Evolutionary conservation across 2,797 vertebrate species (phyloP).

Genomic region (Parauchenoglanis ngamensis): DNA sequence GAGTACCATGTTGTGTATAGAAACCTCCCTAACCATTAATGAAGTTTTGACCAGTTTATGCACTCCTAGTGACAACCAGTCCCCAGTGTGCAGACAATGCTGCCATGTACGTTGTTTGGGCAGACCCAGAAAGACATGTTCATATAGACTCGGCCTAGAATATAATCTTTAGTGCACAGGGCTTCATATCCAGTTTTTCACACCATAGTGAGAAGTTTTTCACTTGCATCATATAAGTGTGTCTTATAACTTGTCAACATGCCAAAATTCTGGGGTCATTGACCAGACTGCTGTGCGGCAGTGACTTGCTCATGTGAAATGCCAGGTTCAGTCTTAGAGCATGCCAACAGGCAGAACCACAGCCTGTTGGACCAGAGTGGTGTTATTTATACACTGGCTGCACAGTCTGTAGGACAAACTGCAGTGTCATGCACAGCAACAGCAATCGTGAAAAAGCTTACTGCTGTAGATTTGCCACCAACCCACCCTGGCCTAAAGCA

Average conservation of each 20-base stretch:
- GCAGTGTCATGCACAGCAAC: background rate
- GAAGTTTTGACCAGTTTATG: background rate
- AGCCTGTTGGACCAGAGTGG: background rate
- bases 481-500: background rate
- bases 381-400: background rate
- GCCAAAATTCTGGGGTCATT: background rate
- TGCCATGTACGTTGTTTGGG: background rate
- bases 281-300: background rate
- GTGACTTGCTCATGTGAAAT: background rate
- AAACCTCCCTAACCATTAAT: background rate
- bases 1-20: background rate
- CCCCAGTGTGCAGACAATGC: background rate
- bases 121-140: background rate
- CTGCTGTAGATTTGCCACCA: background rate
- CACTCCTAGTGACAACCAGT: background rate
- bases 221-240: background rate
- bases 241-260: background rate
- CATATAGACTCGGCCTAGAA: background rate
- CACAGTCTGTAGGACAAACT: background rate
- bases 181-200: background rate
- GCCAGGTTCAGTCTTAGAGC: background rate
- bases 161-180: background rate
- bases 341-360: conserved; percentile 1
- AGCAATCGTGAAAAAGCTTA: background rate
- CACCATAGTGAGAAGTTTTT: background rate